Evolutionary conservation across 64 coral and sea anemone genomes (phyloP), one percentile per base, ranked within the genome.

Genomic region (Pocillopora damicornis): DNA sequence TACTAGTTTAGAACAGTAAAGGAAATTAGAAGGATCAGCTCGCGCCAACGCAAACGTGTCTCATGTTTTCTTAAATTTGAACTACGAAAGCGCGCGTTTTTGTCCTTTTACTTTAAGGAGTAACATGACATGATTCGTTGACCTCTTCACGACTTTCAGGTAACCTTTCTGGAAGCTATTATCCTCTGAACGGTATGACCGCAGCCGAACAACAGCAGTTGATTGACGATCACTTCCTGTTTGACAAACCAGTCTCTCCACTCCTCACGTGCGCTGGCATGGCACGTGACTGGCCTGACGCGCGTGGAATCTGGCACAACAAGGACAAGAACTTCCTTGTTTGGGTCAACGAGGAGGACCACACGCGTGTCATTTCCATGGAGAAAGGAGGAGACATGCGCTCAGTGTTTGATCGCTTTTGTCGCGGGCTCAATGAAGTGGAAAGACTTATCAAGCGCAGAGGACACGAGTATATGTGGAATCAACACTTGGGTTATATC

Each of bases 201-300:
- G 93, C 94, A 37, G 89, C 90, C 14, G 93, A 99, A 25, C 97
- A 99, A 86, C 86, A 99, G 63, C 97, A 95, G 8, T 72, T 99
- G 2, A 99, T 99, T 58, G 88, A 90, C 74, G 97, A 99, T 76
- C 97, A 99, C 85, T 99, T 99, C 75, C 74, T 99, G 81, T 99
- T 99, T 72, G 97, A 99, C 86, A 99, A 99, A 68, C 97, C 97
- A 23, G 97, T 99, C 10, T 99, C 97, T 35, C 97, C 97, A 35
- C 93, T 99, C 37, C 89, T 99, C 45, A 99, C 97, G 72, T 99
- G 97, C 79, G 97, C 97, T 13, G 97, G 97, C 7, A 99, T 99
- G 97, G 97, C 97, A 74, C 97, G 97, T 73, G 97, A 99, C 68
- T 99, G 97, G 97, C 97, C 97, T 26, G 97, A 99, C 65, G 97